Evolutionary conservation across 2,888 invertebrate species (phyloP).

Genomic region (Elegia similella): DNA sequence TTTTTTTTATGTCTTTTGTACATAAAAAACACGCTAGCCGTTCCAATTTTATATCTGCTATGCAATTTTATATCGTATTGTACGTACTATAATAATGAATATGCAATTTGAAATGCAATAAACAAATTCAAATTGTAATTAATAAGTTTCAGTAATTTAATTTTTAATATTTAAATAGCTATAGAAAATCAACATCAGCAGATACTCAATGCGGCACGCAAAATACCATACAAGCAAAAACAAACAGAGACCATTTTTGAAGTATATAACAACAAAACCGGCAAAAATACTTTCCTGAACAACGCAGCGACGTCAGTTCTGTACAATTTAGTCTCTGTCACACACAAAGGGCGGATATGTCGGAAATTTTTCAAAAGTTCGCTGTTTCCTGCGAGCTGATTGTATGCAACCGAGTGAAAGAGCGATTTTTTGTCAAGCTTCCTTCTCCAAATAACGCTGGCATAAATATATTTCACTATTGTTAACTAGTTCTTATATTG

Average conservation of each 20-base stretch:
- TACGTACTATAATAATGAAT: no score
- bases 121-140: no score
- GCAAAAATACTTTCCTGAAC: background rate
- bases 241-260: background rate
- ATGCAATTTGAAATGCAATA: no score
- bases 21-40: no score
- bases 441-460: conserved; percentile 36
- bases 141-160: no score
- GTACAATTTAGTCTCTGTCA: conserved; percentile 45
- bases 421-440: conserved; percentile 51
- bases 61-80: no score
- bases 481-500: background rate
- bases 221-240: no score
- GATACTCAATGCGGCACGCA: no score
- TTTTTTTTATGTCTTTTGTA: no score
- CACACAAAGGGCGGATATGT: conserved; percentile 64
- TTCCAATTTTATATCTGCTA: no score
- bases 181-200: no score
- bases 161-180: no score
- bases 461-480: background rate
- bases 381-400: conserved; percentile 71
- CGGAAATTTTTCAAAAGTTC: conserved; percentile 77
- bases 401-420: conserved; percentile 76
- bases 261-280: background rate
- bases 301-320: conserved; percentile 1